Conservation (phyloP, 2,888 invertebrate species). For the Heliconius ethilla region DNA sequence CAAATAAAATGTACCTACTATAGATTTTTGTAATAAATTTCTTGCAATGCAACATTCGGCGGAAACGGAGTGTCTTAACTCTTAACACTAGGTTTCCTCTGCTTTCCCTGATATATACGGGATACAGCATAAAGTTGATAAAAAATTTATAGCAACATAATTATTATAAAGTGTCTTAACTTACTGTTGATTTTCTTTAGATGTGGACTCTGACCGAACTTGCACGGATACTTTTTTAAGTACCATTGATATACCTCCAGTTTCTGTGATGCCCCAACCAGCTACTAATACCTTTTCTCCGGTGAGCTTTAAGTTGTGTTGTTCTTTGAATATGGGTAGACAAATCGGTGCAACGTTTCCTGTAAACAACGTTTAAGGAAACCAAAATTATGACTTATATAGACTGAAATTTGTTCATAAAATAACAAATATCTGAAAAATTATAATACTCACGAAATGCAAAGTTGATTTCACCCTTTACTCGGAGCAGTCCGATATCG, state of each 20-base stretch:
- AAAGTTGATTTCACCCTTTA: slow-evolving; percentile 41
- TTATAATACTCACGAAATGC: slow-evolving; percentile 38
- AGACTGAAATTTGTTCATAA: too few species aligned
- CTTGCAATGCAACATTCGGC: too few species aligned
- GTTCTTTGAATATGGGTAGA: slow-evolving; percentile 35
- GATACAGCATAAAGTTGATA: too few species aligned
- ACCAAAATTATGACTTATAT: neutral
- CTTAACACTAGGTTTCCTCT: too few species aligned
- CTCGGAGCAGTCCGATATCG: slow-evolving; percentile 45
- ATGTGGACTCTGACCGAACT: slow-evolving; percentile 24
- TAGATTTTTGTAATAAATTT: neutral
- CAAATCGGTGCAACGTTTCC: slow-evolving; percentile 43
- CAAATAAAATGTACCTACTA: neutral
- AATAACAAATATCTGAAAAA: neutral
- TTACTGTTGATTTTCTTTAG: slow-evolving; percentile 34
- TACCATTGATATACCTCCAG: slow-evolving; percentile 2
- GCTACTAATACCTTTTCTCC: slow-evolving; percentile 34
- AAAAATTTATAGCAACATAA: too few species aligned
- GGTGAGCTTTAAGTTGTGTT: slow-evolving; percentile 17
- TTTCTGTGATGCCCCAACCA: slow-evolving; percentile 43
- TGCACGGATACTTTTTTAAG: slow-evolving; percentile 41
- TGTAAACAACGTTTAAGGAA: slow-evolving; percentile 18
- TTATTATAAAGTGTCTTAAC: neutral
- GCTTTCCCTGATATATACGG: too few species aligned
- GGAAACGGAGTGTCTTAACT: too few species aligned